Evolutionary conservation across 2,113 vertebrate species (phyloP).

Genomic region (Hylia prasina): DNA sequence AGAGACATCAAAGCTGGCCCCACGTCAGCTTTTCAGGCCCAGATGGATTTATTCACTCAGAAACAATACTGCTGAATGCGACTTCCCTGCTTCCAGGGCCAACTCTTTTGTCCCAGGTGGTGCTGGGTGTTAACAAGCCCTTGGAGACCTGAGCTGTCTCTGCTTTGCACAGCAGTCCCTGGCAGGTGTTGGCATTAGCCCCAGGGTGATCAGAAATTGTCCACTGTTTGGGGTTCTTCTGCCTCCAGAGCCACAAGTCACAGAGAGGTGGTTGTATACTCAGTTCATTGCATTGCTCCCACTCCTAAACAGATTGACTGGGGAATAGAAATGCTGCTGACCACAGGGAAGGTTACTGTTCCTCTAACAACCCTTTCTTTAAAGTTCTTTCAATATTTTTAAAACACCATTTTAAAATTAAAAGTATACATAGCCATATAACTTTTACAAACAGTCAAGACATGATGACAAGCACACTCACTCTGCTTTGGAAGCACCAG

Average conservation of each 20-base stretch:
- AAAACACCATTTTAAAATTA: neutral
- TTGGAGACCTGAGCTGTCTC: neutral
- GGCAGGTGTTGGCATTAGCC: neutral
- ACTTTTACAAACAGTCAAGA: neutral
- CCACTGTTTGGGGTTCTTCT: neutral
- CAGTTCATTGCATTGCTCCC: neutral
- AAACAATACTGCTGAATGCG: neutral
- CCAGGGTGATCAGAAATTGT: neutral
- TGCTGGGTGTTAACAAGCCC: neutral
- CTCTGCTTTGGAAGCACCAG: neutral
- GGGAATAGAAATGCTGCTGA: neutral
- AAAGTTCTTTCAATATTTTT: neutral
- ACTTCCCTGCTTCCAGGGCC: neutral
- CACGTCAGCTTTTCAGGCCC: neutral
- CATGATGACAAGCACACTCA: neutral
- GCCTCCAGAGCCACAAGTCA: neutral
- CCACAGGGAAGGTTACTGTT: neutral
- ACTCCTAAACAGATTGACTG: neutral
- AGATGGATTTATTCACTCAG: neutral
- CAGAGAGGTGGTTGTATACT: neutral
- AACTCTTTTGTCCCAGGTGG: neutral
- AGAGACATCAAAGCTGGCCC: neutral
- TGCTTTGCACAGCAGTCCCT: neutral
- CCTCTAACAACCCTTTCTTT: neutral
- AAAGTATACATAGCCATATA: neutral